A percentile compares a stretch with the other conserved stretches of the same genome.
These are phyloP conservation scores for Seriola quinqueradiata DNA, from an alignment of 2,113 vertebrate species.

Conservation along the genomic window DNA sequence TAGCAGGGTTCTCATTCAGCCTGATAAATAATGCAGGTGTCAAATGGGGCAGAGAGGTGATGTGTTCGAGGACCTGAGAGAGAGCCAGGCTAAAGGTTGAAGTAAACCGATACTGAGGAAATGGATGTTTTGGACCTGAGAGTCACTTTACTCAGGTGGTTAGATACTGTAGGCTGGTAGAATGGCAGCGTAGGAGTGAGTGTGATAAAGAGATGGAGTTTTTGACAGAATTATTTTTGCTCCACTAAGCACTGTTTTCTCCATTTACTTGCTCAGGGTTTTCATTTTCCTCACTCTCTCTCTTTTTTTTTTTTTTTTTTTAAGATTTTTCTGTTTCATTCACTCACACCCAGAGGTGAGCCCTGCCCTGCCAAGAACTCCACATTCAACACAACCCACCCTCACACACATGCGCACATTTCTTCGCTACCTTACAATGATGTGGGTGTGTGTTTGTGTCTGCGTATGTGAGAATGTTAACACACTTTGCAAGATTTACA, in stretches of 20 bases:
- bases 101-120: slow-evolving; percentile 44
- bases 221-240: slow-evolving; percentile 59
- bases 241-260: slow-evolving; percentile 32
- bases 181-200: slow-evolving; percentile 27
- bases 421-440: slow-evolving; percentile 7
- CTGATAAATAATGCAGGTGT: slow-evolving; percentile 76
- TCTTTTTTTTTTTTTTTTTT: too few relatives aligned
- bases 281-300: slow-evolving; percentile 19
- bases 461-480: slow-evolving; percentile 46
- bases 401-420: slow-evolving; percentile 19
- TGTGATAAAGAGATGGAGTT: slow-evolving; percentile 24
- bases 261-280: slow-evolving; percentile 34
- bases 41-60: slow-evolving; percentile 41
- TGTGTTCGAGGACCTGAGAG: slow-evolving; percentile 47
- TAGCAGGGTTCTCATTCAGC: slow-evolving; percentile 42
- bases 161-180: slow-evolving; percentile 3
- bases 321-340: slow-evolving; percentile 20
- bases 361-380: slow-evolving; percentile 23
- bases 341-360: slow-evolving; percentile 62
- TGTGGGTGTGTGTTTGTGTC: slow-evolving; percentile 45
- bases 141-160: slow-evolving; percentile 36
- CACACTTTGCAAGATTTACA: slow-evolving; percentile 42
- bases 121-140: slow-evolving; percentile 37
- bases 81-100: slow-evolving; percentile 20
- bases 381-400: slow-evolving; percentile 13